A percentile compares a stretch with the other conserved stretches of the same genome.
Evolutionary conservation across 2,888 invertebrate species (phyloP).

Genomic region (Acanthopleura granulata): DNA sequence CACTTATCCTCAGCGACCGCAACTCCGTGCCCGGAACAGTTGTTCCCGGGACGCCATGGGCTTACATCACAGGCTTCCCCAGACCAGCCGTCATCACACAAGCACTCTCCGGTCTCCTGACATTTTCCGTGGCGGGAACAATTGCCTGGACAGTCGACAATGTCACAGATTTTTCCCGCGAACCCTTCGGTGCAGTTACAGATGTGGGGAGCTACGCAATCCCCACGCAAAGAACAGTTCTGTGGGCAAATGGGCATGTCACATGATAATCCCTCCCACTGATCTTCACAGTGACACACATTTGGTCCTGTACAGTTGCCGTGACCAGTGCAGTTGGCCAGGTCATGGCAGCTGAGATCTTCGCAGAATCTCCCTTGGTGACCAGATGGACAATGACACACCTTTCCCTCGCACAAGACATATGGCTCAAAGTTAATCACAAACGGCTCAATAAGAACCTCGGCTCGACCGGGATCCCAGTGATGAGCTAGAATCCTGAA

Average conservation of each 20-base stretch:
- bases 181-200: constrained; percentile 24
- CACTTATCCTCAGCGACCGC: constrained; percentile 26
- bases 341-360: background rate
- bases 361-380: background rate
- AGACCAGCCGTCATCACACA: constrained; percentile 22
- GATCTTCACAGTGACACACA: background rate
- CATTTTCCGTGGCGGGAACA: constrained; percentile 24
- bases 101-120: constrained; percentile 6
- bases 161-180: background rate
- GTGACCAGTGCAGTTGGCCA: background rate
- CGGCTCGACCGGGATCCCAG: background rate
- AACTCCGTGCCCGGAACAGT: constrained; percentile 27
- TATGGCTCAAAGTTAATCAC: background rate
- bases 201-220: constrained; percentile 27
- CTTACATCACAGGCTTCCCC: background rate
- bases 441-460: constrained; percentile 4
- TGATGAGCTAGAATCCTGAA: constrained; percentile 1
- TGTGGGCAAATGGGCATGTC: background rate
- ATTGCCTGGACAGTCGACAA: constrained; percentile 15
- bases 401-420: background rate
- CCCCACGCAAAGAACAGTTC: background rate
- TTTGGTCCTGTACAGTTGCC: constrained; percentile 3
- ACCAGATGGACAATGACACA: background rate
- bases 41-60: constrained; percentile 20
- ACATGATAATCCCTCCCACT: background rate